Evolutionary conservation across 2,797 vertebrate species (phyloP).

Genomic region (Gambelia wislizenii): DNA sequence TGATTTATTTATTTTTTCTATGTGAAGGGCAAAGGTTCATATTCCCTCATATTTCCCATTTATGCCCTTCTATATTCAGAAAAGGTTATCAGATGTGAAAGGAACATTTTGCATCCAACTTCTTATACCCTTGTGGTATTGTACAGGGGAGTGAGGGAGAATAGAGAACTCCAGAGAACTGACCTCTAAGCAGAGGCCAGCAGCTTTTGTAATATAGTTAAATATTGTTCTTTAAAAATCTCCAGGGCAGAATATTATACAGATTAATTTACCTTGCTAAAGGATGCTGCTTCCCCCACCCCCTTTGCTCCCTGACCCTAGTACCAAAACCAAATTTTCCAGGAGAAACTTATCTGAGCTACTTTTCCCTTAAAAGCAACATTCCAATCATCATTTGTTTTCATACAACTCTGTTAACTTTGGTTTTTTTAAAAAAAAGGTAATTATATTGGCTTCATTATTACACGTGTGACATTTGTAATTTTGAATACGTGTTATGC

Average conservation of each 20-base stretch:
- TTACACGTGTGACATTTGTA: neutral
- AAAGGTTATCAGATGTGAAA: conserved; percentile 31
- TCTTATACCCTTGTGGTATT: conserved; percentile 36
- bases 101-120: conserved; percentile 37
- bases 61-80: conserved; percentile 34
- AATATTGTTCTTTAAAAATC: neutral
- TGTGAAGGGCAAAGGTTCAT: conserved; percentile 33
- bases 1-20: conserved; percentile 39
- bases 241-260: neutral
- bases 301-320: neutral
- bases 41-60: conserved; percentile 13
- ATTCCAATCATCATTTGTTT: neutral
- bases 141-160: neutral
- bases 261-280: conserved; percentile 13
- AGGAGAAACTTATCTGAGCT: neutral
- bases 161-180: neutral
- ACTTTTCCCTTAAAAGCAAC: neutral
- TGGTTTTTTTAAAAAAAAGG: too few species aligned
- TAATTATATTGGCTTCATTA: too few species aligned
- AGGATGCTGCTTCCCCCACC: conserved; percentile 14
- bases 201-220: conserved; percentile 5
- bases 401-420: neutral
- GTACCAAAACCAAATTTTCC: conserved; percentile 33
- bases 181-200: neutral
- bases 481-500: neutral